Evolutionary conservation across 2,888 invertebrate species (phyloP).

Genomic region (Nephrocerus scutellatus): DNA sequence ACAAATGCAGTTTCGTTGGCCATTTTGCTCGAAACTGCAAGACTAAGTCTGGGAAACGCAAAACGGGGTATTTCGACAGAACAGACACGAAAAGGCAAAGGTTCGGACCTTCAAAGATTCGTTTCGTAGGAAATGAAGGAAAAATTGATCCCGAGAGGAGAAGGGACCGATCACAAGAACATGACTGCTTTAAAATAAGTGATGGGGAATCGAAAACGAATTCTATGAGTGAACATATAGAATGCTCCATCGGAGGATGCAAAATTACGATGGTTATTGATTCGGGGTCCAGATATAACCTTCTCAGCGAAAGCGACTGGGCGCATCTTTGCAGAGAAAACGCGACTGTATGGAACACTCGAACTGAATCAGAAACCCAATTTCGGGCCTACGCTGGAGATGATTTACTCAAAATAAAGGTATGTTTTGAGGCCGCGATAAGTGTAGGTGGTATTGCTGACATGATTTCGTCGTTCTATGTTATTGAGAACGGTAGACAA

Average conservation of each 20-base stretch:
- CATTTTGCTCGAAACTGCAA: no score
- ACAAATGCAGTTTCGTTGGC: no score
- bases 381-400: conserved; percentile 12
- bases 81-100: no score
- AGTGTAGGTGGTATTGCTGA: no score
- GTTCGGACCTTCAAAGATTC: no score
- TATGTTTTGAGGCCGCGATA: conserved; percentile 4
- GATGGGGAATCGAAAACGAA: no score
- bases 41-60: no score
- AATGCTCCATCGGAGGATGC: conserved; percentile 7
- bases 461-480: conserved; percentile 17
- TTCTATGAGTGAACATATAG: conserved; percentile 2
- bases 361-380: conserved; percentile 7
- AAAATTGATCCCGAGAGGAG: no score
- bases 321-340: conserved; percentile 2
- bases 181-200: conserved; percentile 1
- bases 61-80: no score
- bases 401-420: conserved; percentile 5
- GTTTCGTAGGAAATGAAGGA: no score
- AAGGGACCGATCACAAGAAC: no score
- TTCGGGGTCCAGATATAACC: conserved; percentile 7
- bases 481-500: conserved; percentile 15
- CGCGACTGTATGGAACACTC: conserved; percentile 6
- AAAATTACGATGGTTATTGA: conserved; percentile 8
- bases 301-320: conserved; percentile 10